Evolutionary conservation across 1,140 invertebrate species (phyloP), one percentile per base, ranked within the genome.

Genomic region (Aphaenogaster floridana): DNA sequence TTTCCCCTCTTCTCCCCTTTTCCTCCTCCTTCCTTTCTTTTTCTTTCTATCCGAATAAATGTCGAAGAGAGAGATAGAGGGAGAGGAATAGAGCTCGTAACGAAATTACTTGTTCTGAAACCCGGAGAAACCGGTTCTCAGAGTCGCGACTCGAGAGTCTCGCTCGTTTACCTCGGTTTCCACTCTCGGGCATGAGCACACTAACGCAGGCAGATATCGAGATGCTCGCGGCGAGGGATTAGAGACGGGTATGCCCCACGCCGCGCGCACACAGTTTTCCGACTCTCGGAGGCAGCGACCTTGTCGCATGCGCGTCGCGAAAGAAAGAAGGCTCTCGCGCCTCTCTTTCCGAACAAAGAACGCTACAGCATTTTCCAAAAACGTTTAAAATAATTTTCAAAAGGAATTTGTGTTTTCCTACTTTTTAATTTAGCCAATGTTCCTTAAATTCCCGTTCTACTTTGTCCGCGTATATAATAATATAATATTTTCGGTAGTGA

Each of bases 121-220:
- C 71, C 89, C n/a, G 79, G 78, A 87, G 89, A 90, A 90, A 90
- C 89, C 89, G 89, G 89, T 90, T 90, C 57, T 69, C 68, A 48
- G 42, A 59, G 61, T 77, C 57, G 88, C 54, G 80, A 61, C 42
- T 61, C 74, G 77, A 89, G 61, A 66, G 48, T 71, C 86, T 90
- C 88, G 54, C 88, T 89, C 79, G 36, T 36, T 80, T 45, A 52
- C 63, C 77, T 76, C 88, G 52, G 69, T 74, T 61, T 74, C 54
- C 68, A 83, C 54, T 83, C 54, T 59, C 54, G 52, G 68, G 34
- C 45, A 61, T 21, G 50, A 54, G 39, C 7, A 61, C 54, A 71
- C 76, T 66, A 17, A 21, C 42, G 45, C 80, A 28, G 13, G 17
- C 61, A 36, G 42, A 74, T 48, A 39, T 54, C 54, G 34, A 34